Base-by-base conservation (phyloP, 2,888 invertebrate genomes). In the Sesia apiformis region DNA sequence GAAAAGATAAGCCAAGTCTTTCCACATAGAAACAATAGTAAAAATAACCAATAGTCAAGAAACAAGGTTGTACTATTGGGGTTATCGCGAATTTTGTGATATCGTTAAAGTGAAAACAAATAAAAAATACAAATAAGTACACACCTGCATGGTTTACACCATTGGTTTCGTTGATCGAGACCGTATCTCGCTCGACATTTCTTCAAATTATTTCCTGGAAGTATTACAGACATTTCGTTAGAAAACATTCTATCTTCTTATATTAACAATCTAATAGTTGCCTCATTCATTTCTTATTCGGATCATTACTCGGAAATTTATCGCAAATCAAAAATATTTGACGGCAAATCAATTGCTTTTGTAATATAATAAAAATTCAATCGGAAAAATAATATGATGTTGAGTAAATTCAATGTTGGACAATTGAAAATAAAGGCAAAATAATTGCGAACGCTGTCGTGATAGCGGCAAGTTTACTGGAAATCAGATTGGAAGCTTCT, bases 111-210 rank as follows among this genome's bases (percentile, higher is more conserved):
- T 78, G 66, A 76, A 83, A 78, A 74, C 49, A 70, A 82, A 77
- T 60, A 68, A 74, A 67, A 72, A 72, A 57, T 46, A 57, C 56
- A 46, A 57, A 61, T 39, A 39, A 56, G 52, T 39, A 72, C 93
- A 90, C 93, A 98, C 98, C 98, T 97, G 97, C 99, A 99, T 63
- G 98, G 99, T 84, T 99, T 99, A 89, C 99, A 99, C 99, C 99
- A 99, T 85, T 98, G 97, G 85, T 95, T 97, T 88, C 98, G 98
- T 81, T 98, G 98, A 78, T 99, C 98, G 89, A 99, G 93, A 74
- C 99, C 99, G 80, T 97, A 99, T 78, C 99, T 94, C 73, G 99
- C 99, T 69, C 99, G 94, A 88, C 99, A 99, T 87, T 99, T 99
- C 92, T 99, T 99, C 95, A 97, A 96, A 87, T 97, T 98, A 91